phyloP scores from a whole-genome alignment of 2,888 invertebrate genomes.

The Tanytarsus gracilentus region DNA sequence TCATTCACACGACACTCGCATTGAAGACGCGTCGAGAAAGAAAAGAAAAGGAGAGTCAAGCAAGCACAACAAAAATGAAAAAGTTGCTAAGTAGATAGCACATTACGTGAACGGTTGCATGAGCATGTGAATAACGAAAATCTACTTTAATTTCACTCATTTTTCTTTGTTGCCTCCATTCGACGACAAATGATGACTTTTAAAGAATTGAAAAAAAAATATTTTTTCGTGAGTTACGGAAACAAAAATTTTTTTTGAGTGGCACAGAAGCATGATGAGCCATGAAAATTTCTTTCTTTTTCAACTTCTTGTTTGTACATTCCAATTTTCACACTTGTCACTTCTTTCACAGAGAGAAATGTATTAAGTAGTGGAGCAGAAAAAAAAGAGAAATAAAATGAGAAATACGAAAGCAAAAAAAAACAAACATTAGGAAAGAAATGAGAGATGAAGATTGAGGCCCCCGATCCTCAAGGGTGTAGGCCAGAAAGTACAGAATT shows the following conservation, averaged over 20 bases:
- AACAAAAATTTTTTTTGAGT: not conserved
- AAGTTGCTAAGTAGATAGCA: constrained; percentile 8
- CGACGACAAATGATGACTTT: not conserved
- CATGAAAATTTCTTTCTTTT: not conserved
- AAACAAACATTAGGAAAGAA: not conserved
- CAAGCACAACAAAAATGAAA: not conserved
- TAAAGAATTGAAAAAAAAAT: not conserved
- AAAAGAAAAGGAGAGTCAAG: not conserved
- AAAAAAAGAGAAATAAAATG: not conserved
- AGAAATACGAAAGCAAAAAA: not conserved
- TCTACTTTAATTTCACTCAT: no score
- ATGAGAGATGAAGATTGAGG: not conserved
- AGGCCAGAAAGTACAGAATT: not conserved
- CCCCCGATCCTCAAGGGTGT: not conserved
- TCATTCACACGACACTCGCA: not conserved
- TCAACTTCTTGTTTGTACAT: constrained; percentile 12
- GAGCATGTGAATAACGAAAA: not conserved
- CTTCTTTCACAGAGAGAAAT: not conserved
- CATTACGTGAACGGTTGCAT: constrained; percentile 2
- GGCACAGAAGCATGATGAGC: constrained; percentile 14
- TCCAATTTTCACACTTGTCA: constrained; percentile 28
- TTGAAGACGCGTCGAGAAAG: not conserved
- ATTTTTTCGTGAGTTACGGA: not conserved
- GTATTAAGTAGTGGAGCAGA: not conserved
- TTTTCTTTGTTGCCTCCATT: no score